phyloP scores from a whole-genome alignment of 2,113 vertebrate species.

The Poecile atricapillus region DNA sequence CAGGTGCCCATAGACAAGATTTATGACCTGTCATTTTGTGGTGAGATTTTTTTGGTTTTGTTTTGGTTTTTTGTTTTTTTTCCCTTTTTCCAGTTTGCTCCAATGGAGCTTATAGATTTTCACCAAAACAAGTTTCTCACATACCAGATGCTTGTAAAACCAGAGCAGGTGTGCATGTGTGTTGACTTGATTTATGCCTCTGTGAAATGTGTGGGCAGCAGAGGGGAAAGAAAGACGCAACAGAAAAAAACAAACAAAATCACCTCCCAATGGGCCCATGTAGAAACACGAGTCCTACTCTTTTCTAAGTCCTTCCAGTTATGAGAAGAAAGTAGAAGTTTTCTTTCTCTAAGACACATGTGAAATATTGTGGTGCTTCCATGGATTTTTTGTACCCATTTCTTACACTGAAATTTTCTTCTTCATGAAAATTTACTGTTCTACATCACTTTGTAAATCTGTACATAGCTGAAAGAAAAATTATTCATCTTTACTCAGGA shows the following conservation, averaged over 20 bases:
- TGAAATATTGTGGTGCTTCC: not conserved
- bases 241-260: not conserved
- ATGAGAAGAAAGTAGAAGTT: not conserved
- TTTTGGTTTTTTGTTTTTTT: no score
- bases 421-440: not conserved
- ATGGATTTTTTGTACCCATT: not conserved
- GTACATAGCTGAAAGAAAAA: not conserved
- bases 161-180: not conserved
- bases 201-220: not conserved
- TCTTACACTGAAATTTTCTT: not conserved
- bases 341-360: not conserved
- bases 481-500: not conserved
- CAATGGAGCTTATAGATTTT: not conserved
- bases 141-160: not conserved
- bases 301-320: not conserved
- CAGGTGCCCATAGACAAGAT: not conserved
- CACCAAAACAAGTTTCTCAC: not conserved
- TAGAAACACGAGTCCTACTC: not conserved
- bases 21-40: not conserved
- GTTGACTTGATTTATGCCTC: not conserved
- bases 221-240: not conserved
- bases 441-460: not conserved
- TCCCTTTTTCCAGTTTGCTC: not conserved
- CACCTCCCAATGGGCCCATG: not conserved
- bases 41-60: fast-evolving